Conservation (phyloP, 2,797 vertebrate genomes). For the Melanotaenia pygmaea region DNA sequence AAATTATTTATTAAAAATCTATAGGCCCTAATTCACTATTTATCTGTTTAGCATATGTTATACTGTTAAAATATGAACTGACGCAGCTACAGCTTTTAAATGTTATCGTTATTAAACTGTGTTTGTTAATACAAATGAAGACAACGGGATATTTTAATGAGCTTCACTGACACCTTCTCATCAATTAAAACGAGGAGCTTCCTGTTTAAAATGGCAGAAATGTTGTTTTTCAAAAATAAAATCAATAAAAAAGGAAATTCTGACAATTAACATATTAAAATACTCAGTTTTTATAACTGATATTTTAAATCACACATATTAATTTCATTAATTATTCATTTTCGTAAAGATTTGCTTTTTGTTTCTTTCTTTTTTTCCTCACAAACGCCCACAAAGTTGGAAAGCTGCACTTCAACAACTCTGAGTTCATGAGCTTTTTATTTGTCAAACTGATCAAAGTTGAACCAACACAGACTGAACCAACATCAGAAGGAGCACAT, state of each 20-base stretch:
- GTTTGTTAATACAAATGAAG: neutral
- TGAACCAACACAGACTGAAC: slow-evolving; percentile 28
- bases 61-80: neutral
- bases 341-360: neutral
- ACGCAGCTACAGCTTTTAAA: neutral
- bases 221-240: too few species aligned
- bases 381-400: neutral
- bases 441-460: slow-evolving; percentile 28
- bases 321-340: neutral
- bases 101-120: neutral
- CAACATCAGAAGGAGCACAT: slow-evolving; percentile 41
- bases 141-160: neutral
- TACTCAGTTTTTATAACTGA: neutral
- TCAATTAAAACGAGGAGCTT: neutral
- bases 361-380: neutral
- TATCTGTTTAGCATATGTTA: neutral
- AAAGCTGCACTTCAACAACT: neutral
- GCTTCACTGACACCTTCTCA: neutral
- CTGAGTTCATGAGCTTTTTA: slow-evolving; percentile 17
- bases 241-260: neutral
- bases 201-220: neutral
- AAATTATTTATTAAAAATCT: neutral
- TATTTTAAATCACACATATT: neutral
- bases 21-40: slow-evolving; percentile 3
- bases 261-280: neutral